Base-by-base conservation (phyloP, 2,113 vertebrate genomes). In the Toxostoma redivivum region DNA sequence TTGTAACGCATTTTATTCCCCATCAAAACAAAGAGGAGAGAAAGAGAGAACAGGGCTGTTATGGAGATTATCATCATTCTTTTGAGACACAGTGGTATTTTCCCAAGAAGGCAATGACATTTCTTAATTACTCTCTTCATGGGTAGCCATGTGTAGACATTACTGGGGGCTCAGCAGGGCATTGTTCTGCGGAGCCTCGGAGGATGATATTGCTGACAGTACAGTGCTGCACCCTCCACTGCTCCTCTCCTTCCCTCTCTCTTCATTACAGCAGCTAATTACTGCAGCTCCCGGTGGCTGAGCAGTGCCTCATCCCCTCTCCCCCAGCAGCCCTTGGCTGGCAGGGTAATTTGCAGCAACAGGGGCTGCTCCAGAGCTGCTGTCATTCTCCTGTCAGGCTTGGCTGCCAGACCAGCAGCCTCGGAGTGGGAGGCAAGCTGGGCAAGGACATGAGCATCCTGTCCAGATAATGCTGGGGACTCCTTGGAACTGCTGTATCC, bases 101-200 rank as follows among this genome's bases (percentile, higher is more conserved):
- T 97, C 93, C 88, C 92, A 90, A 95, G 92, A 95, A 97, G 91
- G 94, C 94, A 86, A 88, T 97, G 97, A 94, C 96, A 96, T 98
- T 97, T 97, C 97, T 97, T 98, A 98, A 98, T 98, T 97, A 97
- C 92, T 97, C 88, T 96, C 90, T 95, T 98, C 97, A 92, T 97
- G 97, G 95, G 96, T 93, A 97, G 96, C 93, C 97, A 95, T 97
- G 97, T 97, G 92, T 88, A 80, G 95, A 90, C 79, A 97, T 97
- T 97, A 95, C 93, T 74, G 90, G 96, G 83, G 91, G 94, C 96
- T 97, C 97, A 94, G 89, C 86, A 53, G 91, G 81, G 87, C 88
- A 74, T 94, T 96, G 96, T 95, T 97, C 81, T 92, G 88, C 64
- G 7, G 91, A 94, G 89, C 96, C 96, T 96, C 72, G 78, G 95